A percentile compares a stretch with the other conserved stretches of the same genome.
phyloP scores from a whole-genome alignment of 1,140 invertebrate species.

The Plutomurus gul region DNA sequence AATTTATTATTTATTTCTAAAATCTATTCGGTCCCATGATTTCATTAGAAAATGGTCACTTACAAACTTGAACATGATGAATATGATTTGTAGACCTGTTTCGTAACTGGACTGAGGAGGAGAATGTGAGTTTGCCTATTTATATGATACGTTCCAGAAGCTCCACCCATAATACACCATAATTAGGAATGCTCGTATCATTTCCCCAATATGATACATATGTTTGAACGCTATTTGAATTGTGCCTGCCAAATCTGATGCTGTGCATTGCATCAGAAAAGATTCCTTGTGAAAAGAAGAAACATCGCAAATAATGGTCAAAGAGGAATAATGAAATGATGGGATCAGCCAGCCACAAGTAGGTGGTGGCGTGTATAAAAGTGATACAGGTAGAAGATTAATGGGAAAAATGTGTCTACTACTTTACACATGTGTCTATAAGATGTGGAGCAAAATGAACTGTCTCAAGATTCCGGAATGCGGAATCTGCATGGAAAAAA shows the following conservation, averaged over 20 bases:
- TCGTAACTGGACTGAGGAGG: background rate
- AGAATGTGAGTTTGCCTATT: background rate
- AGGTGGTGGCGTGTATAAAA: background rate
- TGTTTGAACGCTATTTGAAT: background rate
- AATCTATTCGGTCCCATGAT: background rate
- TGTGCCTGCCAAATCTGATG: background rate
- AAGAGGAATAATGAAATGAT: background rate
- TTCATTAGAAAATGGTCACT: conserved; percentile 20
- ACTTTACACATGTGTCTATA: background rate
- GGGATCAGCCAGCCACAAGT: no score
- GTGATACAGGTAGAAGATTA: background rate
- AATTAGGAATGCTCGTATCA: background rate
- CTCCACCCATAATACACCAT: background rate
- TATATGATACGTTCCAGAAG: background rate
- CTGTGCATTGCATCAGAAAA: background rate
- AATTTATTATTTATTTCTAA: background rate
- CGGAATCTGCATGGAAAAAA: background rate
- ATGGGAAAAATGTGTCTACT: background rate
- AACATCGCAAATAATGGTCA: background rate
- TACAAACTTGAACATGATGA: conserved; percentile 49
- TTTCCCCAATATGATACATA: background rate
- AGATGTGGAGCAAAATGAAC: background rate
- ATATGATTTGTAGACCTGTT: conserved; percentile 1
- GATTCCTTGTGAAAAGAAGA: background rate
- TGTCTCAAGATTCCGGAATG: conserved; percentile 3